Percentiles rank a stretch among this genome's conserved stretches.
Conservation (phyloP, 64 coral and sea anemone species). For the Montipora capricornis region DNA sequence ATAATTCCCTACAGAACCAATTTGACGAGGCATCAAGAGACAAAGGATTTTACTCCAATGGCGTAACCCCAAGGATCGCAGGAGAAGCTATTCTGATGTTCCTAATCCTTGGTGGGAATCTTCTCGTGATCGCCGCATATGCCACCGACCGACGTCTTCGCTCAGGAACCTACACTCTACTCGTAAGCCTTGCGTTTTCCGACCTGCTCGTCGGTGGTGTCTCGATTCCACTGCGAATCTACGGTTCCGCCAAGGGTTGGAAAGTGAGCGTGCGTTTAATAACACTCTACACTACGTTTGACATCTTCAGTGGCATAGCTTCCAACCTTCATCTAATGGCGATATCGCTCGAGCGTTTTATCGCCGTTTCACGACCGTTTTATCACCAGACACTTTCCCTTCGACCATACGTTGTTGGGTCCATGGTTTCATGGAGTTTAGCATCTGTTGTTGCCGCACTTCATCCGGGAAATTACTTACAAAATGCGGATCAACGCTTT, state of each 20-base stretch:
- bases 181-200: slow-evolving; percentile 76
- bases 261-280: neutral
- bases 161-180: slow-evolving; percentile 73
- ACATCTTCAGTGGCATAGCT: slow-evolving; percentile 82
- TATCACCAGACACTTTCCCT: slow-evolving; percentile 71
- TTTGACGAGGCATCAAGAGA: neutral
- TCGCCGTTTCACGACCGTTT: slow-evolving; percentile 82
- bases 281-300: slow-evolving; percentile 62
- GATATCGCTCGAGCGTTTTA: slow-evolving; percentile 81
- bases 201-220: slow-evolving; percentile 85
- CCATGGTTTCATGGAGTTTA: slow-evolving; percentile 56
- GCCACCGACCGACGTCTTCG: slow-evolving; percentile 68
- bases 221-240: slow-evolving; percentile 79
- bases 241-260: slow-evolving; percentile 10
- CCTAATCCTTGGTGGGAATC: slow-evolving; percentile 65
- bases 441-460: slow-evolving; percentile 41
- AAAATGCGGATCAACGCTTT: neutral
- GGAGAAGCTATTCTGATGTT: slow-evolving; percentile 42
- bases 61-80: neutral
- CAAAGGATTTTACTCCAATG: neutral
- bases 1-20: neutral
- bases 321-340: slow-evolving; percentile 84
- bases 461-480: slow-evolving; percentile 21
- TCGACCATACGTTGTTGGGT: slow-evolving; percentile 55
- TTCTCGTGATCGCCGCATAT: slow-evolving; percentile 80